Percentiles rank a stretch among this genome's conserved stretches.
Conservation (phyloP, 1,140 invertebrate species). For the Bombus balteatus region DNA sequence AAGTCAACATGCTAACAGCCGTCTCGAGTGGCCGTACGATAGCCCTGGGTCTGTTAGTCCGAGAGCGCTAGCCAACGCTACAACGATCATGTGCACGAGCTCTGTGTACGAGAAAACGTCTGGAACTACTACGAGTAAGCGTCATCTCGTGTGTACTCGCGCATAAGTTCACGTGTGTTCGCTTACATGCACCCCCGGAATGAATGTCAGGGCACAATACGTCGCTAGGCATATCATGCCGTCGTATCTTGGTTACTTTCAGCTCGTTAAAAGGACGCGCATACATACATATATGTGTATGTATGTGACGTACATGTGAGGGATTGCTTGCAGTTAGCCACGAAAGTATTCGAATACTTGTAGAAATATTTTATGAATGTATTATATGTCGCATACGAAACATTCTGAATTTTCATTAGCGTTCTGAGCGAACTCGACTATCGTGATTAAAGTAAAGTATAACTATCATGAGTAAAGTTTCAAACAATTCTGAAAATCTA, state of each 20-base stretch:
- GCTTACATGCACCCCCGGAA: slow-evolving; percentile 19
- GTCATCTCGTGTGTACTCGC: not conserved
- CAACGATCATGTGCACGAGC: slow-evolving; percentile 17
- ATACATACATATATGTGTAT: not conserved
- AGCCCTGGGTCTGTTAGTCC: slow-evolving; percentile 61
- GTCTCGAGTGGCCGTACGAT: slow-evolving; percentile 70
- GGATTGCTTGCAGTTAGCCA: slow-evolving; percentile 10
- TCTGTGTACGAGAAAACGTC: slow-evolving; percentile 39
- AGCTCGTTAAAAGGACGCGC: slow-evolving; percentile 49
- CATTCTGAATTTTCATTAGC: no score
- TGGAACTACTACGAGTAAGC: not conserved
- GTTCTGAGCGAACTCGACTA: no score
- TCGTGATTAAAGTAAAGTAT: no score
- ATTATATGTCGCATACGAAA: no score
- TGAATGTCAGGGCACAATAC: slow-evolving; percentile 54
- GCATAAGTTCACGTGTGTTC: not conserved
- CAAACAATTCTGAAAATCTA: no score
- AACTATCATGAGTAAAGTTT: no score
- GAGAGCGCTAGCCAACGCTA: not conserved
- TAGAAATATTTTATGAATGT: no score
- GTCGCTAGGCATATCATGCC: slow-evolving; percentile 45
- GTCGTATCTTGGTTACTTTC: slow-evolving; percentile 42
- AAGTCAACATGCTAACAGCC: slow-evolving; percentile 71
- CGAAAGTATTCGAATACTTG: no score
- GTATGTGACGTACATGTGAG: not conserved